Evolutionary conservation across 2,113 vertebrate species (phyloP).

Genomic region (Brachyhypopomus occidentalis): DNA sequence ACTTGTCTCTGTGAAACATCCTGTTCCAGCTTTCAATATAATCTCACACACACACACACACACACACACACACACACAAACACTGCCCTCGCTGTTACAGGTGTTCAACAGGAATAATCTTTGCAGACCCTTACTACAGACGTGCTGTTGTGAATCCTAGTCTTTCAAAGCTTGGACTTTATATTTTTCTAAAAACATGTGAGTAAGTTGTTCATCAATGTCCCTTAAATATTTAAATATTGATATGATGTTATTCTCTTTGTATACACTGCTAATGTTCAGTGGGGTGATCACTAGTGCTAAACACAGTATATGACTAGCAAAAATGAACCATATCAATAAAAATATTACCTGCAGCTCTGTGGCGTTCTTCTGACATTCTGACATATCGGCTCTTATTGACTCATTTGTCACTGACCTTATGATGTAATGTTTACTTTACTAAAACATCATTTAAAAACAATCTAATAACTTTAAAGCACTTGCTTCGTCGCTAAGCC

Average conservation of each 20-base stretch:
- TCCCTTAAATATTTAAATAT: slow-evolving; percentile 52
- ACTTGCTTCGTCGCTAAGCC: no score
- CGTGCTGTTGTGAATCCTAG: slow-evolving; percentile 63
- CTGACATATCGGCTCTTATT: not conserved
- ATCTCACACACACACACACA: slow-evolving; percentile 25
- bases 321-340: slow-evolving; percentile 1
- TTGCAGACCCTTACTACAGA: slow-evolving; percentile 19
- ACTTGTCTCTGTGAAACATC: slow-evolving; percentile 43
- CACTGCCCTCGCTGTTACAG: slow-evolving; percentile 14
- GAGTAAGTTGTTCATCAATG: slow-evolving; percentile 58
- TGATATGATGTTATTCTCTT: slow-evolving; percentile 60
- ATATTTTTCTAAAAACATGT: slow-evolving; percentile 77
- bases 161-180: slow-evolving; percentile 69
- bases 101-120: slow-evolving; percentile 14
- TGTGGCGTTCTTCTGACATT: not conserved
- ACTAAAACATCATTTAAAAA: no score
- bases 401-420: no score
- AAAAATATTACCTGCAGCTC: slow-evolving; percentile 15
- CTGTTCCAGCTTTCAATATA: no score
- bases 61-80: slow-evolving; percentile 39
- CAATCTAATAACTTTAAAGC: no score
- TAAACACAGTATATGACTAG: slow-evolving; percentile 15
- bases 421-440: no score
- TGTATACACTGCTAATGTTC: slow-evolving; percentile 57
- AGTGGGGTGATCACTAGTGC: not conserved